Base-by-base conservation (phyloP, 2,113 vertebrate genomes). In the Scalopus aquaticus region DNA sequence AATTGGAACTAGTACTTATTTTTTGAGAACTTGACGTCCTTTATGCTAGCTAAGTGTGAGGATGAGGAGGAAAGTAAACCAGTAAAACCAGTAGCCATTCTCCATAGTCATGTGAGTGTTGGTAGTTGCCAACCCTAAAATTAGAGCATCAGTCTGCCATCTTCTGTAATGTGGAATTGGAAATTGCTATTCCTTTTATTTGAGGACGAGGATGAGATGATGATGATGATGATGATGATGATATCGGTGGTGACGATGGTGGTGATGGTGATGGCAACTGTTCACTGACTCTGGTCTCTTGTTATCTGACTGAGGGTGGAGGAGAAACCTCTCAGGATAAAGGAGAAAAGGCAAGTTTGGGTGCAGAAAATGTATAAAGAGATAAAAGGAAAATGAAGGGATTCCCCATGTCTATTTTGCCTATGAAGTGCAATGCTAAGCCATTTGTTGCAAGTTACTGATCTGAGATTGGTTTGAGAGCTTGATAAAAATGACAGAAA, bases 371-470 rank as follows among this genome's bases (percentile, higher is more conserved):
- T 91, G n/a, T 24, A 22, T 51, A 64, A 54, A 64, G 46, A 76
- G 46, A 22, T n/a, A 32, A 60, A 56, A 54, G 28, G 73, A 82
- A 69, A 26, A 4, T 24, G 80, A 76, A 70, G 81, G 30, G 76
- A 32, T 88, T 91, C 32, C 77, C 37, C 12, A 3, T 73, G 20
- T 65, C 19, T 70, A 0, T 84, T 73, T 91, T 64, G 17, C 80
- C 22, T 42, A 0, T 70, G 77, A 74, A 69, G 49, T 37, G 74
- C 13, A 82, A 70, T 74, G 28, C 44, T 56, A 12, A 5, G 5
- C 54, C 82, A n/a, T 84, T 44, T 92, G 15, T 56, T 83, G 64
- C 87, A 90, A 90, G 5, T 81, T 90, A 72, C n/a, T 44, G 42
- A 24, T 26, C 54, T 77, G 20, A 62, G 30, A 12, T 67, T 81